Percentiles rank a stretch among this genome's conserved stretches.
Conservation (phyloP, 2,797 vertebrate genomes). For the Cetoscarus ocellatus region DNA sequence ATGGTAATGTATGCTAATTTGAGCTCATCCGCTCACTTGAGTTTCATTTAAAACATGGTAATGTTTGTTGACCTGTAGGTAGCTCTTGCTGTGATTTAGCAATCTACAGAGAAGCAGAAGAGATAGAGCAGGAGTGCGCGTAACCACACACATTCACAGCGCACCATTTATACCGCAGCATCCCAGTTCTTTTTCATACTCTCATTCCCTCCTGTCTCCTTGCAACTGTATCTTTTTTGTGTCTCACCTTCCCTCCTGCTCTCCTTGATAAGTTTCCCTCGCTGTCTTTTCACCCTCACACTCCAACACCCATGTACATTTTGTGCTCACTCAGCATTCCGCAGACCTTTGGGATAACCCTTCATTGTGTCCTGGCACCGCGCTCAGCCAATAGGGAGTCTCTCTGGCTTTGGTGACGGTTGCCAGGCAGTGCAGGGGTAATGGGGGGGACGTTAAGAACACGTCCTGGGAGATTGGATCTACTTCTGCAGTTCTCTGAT, state of each 20-base stretch:
- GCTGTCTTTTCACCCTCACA: constrained; percentile 41
- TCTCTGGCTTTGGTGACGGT: constrained; percentile 42
- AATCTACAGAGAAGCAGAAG: constrained; percentile 34
- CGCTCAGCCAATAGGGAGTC: constrained; percentile 52
- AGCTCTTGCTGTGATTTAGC: constrained; percentile 55
- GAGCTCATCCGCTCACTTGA: constrained; percentile 38
- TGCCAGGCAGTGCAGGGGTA: constrained; percentile 61
- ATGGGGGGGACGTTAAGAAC: constrained; percentile 64
- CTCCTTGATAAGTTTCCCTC: constrained; percentile 48
- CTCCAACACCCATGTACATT: constrained; percentile 31
- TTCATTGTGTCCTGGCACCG: constrained; percentile 52
- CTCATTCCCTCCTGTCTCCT: constrained; percentile 1
- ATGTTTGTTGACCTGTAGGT: constrained; percentile 60
- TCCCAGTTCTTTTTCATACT: constrained; percentile 17
- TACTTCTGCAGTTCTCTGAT: constrained; percentile 59
- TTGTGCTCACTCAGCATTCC: constrained; percentile 64
- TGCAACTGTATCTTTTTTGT: constrained; percentile 22
- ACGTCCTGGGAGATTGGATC: constrained; percentile 60
- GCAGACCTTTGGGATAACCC: constrained; percentile 63
- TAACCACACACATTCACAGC: constrained; percentile 29
- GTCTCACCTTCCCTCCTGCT: constrained; percentile 24
- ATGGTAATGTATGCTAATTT: constrained; percentile 69
- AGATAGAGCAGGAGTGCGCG: constrained; percentile 32
- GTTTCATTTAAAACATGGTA: constrained; percentile 58
- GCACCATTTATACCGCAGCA: constrained; percentile 1